phyloP scores from a whole-genome alignment of 2,113 vertebrate species.

The Poicephalus meyeri region DNA sequence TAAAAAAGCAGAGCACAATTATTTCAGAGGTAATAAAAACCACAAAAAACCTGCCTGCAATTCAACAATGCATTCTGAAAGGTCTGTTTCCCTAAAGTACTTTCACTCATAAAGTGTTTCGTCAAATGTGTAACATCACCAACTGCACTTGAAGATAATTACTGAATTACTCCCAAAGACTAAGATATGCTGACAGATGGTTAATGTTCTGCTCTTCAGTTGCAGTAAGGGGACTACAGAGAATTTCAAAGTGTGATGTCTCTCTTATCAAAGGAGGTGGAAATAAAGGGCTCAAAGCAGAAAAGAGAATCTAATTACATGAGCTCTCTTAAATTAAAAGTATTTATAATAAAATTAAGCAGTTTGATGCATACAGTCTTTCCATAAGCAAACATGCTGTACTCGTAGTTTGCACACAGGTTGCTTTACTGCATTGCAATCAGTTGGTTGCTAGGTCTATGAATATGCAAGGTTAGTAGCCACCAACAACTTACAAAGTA shows the following conservation, averaged over 20 bases:
- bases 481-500: background rate
- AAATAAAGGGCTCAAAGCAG: background rate
- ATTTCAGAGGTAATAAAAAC: constrained; percentile 26
- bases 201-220: constrained; percentile 22
- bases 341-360: background rate
- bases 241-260: constrained; percentile 2
- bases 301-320: background rate
- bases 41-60: constrained; percentile 3
- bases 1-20: constrained; percentile 56
- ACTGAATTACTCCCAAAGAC: background rate
- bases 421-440: background rate
- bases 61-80: background rate
- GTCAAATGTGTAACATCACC: constrained; percentile 20
- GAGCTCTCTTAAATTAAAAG: background rate
- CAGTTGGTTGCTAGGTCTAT: background rate
- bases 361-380: background rate
- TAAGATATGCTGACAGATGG: constrained; percentile 20
- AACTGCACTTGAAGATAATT: constrained; percentile 48
- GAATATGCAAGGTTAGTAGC: accelerated
- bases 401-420: background rate
- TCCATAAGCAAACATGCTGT: background rate
- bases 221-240: background rate
- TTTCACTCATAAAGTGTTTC: constrained; percentile 26
- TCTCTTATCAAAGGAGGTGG: background rate
- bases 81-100: constrained; percentile 33